phyloP scores from a whole-genome alignment of 2,888 invertebrate species.

The Ptychoptera albimana region DNA sequence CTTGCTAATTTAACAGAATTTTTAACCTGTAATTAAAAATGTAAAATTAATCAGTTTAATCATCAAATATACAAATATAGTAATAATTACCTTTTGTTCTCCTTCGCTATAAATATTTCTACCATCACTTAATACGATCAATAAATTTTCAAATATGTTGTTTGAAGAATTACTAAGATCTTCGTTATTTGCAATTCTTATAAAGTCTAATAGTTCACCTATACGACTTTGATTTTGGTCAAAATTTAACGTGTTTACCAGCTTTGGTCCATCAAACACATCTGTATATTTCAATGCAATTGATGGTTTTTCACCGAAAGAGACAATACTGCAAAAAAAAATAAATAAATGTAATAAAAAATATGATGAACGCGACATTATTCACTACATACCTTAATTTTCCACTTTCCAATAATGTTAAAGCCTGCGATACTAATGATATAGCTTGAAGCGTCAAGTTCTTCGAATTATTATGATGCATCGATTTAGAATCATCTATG shows the following conservation, averaged over 20 bases:
- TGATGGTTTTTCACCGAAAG: slow-evolving; percentile 73
- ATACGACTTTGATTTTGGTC: slow-evolving; percentile 80
- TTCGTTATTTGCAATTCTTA: slow-evolving; percentile 46
- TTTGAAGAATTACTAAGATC: slow-evolving; percentile 28
- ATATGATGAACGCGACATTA: no score
- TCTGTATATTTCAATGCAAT: slow-evolving; percentile 85
- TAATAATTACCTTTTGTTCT: slow-evolving; percentile 42
- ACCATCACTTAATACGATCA: slow-evolving; percentile 91
- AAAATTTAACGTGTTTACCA: slow-evolving; percentile 70
- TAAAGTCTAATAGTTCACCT: slow-evolving; percentile 64
- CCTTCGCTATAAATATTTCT: slow-evolving; percentile 85
- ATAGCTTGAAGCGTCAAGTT: slow-evolving; percentile 90
- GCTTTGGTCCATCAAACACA: slow-evolving; percentile 60
- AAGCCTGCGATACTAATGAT: slow-evolving; percentile 75
- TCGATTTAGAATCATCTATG: slow-evolving; percentile 86
- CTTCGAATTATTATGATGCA: slow-evolving; percentile 80
- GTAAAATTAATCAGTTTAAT: not conserved
- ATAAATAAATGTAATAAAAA: no score
- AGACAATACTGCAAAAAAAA: slow-evolving; percentile 80
- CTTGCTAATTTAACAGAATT: slow-evolving; percentile 68
- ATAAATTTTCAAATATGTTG: slow-evolving; percentile 37
- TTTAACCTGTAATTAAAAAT: slow-evolving; percentile 33
- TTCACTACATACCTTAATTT: no score
- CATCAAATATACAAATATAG: no score
- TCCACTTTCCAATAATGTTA: slow-evolving; percentile 87